Conservation (phyloP, 2,113 vertebrate genomes). For the Himantopus leucocephalus region DNA sequence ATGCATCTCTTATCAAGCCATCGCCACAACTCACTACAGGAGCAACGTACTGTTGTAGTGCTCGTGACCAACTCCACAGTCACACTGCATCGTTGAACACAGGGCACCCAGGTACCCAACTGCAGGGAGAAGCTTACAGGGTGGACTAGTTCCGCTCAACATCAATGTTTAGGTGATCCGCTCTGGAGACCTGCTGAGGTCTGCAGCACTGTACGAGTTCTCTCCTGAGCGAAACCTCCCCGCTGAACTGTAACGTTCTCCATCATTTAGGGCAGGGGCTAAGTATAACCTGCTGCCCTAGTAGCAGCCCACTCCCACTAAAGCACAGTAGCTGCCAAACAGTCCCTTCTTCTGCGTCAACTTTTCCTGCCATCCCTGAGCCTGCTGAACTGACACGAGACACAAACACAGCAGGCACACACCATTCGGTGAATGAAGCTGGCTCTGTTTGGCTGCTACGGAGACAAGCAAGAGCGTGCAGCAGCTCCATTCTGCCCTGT, state of each 20-base stretch:
- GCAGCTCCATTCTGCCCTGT: not conserved
- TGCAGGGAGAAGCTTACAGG: not conserved
- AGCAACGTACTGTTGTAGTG: not conserved
- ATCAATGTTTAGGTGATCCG: fast-evolving
- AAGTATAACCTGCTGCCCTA: not conserved
- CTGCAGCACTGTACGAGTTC: fast-evolving
- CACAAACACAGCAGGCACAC: no score
- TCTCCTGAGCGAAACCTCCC: not conserved
- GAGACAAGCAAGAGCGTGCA: not conserved
- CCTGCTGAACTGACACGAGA: not conserved
- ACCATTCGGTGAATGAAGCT: not conserved
- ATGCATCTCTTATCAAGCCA: not conserved
- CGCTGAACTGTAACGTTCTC: not conserved
- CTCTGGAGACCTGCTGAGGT: not conserved
- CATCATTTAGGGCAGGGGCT: not conserved
- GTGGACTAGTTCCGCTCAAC: not conserved
- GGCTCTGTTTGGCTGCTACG: not conserved
- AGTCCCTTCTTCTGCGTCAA: not conserved
- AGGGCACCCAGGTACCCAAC: not conserved
- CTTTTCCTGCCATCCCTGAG: not conserved
- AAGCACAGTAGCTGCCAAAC: not conserved
- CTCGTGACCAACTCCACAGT: not conserved
- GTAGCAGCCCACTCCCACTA: not conserved
- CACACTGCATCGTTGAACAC: not conserved
- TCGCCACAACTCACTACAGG: fast-evolving